Percentiles rank a stretch among this genome's conserved stretches.
These are phyloP conservation scores for Phalacrocorax pelagicus DNA, from an alignment of 2,113 vertebrate species.

Conservation along the genomic window DNA sequence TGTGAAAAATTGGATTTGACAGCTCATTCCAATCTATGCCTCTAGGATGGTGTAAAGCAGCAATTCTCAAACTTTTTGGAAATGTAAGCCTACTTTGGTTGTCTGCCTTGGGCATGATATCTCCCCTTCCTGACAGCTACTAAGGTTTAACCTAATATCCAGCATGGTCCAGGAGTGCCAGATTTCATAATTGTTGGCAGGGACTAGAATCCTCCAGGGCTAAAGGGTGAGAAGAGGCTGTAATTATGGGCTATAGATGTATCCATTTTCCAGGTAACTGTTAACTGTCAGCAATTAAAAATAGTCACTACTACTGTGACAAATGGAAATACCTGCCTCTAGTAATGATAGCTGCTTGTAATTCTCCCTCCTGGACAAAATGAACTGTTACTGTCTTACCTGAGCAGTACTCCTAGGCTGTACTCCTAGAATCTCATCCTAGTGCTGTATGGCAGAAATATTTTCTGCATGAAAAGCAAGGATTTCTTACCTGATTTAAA, in stretches of 20 bases:
- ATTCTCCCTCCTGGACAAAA: not conserved
- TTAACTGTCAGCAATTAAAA: conserved; percentile 21
- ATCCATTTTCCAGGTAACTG: not conserved
- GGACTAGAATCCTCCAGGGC: not conserved
- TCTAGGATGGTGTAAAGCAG: not conserved
- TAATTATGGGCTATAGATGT: not conserved
- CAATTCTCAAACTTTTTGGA: not conserved
- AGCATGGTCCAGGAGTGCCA: not conserved
- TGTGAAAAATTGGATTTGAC: conserved; percentile 33
- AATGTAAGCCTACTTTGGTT: not conserved
- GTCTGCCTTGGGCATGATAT: not conserved
- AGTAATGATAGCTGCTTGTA: not conserved
- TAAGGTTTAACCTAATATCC: not conserved
- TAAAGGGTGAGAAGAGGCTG: not conserved
- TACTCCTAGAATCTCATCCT: not conserved
- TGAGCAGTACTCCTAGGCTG: not conserved
- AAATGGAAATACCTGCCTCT: not conserved
- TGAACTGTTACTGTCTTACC: not conserved
- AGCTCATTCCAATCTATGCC: conserved; percentile 23
- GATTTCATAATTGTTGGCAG: not conserved
- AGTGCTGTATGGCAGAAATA: not conserved
- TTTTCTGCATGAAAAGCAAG: not conserved
- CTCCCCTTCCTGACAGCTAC: not conserved
- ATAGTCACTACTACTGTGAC: not conserved
- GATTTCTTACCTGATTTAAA: not conserved